These are phyloP conservation scores for Neoaliturus tenellus DNA, from an alignment of 2,888 invertebrate genomes.

Conservation along the genomic window DNA sequence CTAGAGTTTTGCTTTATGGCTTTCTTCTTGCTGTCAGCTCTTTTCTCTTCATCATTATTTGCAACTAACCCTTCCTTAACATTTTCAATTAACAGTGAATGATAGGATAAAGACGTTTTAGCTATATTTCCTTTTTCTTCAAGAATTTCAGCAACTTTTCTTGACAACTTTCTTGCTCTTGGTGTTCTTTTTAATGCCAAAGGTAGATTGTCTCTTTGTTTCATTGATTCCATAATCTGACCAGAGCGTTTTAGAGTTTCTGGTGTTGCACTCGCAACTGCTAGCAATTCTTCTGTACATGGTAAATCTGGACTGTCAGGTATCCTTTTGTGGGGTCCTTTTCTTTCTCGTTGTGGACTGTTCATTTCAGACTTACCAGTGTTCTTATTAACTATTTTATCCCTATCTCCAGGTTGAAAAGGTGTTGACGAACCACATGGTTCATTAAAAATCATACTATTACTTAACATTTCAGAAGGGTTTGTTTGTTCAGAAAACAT, in stretches of 20 bases:
- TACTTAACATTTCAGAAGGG: not conserved
- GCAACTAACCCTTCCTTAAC: too few relatives aligned
- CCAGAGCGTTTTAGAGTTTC: not conserved
- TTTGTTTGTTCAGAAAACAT: not conserved
- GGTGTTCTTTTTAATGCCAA: conserved; percentile 38
- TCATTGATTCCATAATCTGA: not conserved
- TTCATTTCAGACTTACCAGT: too few relatives aligned
- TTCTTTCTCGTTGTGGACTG: too few relatives aligned
- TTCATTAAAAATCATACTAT: conserved; percentile 27
- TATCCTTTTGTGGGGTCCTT: too few relatives aligned
- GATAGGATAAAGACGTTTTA: too few relatives aligned
- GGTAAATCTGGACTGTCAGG: conserved; percentile 24
- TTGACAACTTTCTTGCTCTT: conserved; percentile 7
- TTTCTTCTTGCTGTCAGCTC: too few relatives aligned
- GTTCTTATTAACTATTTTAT: too few relatives aligned
- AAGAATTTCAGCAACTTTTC: conserved; percentile 6
- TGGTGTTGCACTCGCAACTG: conserved; percentile 9
- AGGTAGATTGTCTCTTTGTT: not conserved
- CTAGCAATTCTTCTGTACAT: conserved; percentile 2
- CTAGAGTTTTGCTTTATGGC: too few relatives aligned
- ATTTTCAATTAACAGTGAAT: too few relatives aligned
- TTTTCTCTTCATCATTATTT: not conserved
- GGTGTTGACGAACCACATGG: conserved; percentile 39
- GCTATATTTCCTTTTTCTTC: not conserved
- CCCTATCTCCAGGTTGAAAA: not conserved